Evolutionary conservation across 2,797 vertebrate genomes (phyloP).

Genomic region (Aplochiton taeniatus): DNA sequence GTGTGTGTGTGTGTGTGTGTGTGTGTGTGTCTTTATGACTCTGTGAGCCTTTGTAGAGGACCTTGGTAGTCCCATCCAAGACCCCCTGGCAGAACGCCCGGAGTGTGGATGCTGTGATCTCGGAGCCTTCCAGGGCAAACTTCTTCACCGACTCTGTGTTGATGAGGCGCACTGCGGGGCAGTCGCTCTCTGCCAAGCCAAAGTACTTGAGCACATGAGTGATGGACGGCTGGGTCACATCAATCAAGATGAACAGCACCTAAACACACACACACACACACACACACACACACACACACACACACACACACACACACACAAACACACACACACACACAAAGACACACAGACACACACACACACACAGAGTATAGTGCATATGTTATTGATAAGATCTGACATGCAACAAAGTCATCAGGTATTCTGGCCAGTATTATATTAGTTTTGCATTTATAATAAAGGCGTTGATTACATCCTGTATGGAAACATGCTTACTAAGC

Average conservation of each 20-base stretch:
- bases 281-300: conserved; percentile 25
- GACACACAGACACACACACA: too few species aligned
- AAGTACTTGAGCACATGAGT: conserved; percentile 83
- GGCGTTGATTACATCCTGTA: too few species aligned
- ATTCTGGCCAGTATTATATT: too few species aligned
- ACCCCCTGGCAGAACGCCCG: conserved; percentile 74
- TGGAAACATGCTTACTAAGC: too few species aligned
- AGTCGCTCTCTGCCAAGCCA: conserved; percentile 66
- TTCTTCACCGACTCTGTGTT: conserved; percentile 81
- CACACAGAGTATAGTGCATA: background rate
- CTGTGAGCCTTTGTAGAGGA: conserved; percentile 43
- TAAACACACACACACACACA: conserved; percentile 42
- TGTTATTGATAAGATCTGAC: background rate
- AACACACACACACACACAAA: conserved; percentile 7
- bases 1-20: too few species aligned
- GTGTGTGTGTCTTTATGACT: too few species aligned
- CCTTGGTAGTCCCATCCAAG: conserved; percentile 79
- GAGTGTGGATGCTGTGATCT: conserved; percentile 61
- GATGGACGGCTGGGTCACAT: conserved; percentile 59
- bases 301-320: conserved; percentile 17
- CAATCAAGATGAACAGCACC: conserved; percentile 86
- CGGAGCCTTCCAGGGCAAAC: conserved; percentile 54
- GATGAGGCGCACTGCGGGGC: conserved; percentile 80
- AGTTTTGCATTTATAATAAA: too few species aligned
- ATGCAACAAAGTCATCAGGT: too few species aligned